Percentiles rank a stretch among this genome's conserved stretches.
Evolutionary conservation across 2,888 invertebrate genomes (phyloP).

Genomic region (Lissocephala sabroskyi): DNA sequence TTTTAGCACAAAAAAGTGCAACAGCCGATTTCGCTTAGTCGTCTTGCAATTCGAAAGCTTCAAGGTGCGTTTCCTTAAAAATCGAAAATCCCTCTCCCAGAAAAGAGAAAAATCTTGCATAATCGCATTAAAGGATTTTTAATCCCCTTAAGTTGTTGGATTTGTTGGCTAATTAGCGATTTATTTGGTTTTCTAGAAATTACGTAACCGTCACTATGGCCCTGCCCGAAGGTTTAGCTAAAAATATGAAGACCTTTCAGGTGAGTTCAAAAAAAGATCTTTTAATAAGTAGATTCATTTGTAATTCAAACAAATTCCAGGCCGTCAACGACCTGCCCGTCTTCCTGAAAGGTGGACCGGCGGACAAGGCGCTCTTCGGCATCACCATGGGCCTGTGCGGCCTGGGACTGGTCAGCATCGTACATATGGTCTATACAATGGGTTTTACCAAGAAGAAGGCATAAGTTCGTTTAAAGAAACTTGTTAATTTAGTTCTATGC

Average conservation of each 20-base stretch:
- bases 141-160: background rate
- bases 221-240: slow-evolving; percentile 67
- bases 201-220: slow-evolving; percentile 66
- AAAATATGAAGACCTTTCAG: slow-evolving; percentile 69
- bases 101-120: background rate
- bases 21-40: slow-evolving; percentile 23
- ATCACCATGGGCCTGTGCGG: slow-evolving; percentile 69
- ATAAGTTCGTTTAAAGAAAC: slow-evolving; percentile 69
- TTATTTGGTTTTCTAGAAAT: slow-evolving; percentile 25
- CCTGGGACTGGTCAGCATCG: slow-evolving; percentile 61
- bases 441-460: slow-evolving; percentile 68
- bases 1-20: slow-evolving; percentile 33
- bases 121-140: background rate
- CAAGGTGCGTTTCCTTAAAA: slow-evolving; percentile 1
- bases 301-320: too few relatives aligned
- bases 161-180: background rate
- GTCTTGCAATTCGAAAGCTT: slow-evolving; percentile 19
- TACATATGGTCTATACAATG: slow-evolving; percentile 65
- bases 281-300: background rate
- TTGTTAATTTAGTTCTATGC: background rate
- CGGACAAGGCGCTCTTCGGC: slow-evolving; percentile 68
- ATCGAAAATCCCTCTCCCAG: background rate
- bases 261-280: slow-evolving; percentile 27
- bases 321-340: slow-evolving; percentile 69
- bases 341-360: slow-evolving; percentile 71